Percentiles rank a stretch among this genome's conserved stretches.
Conservation (phyloP, 2,113 vertebrate genomes). For the Festucalex cinctus region DNA sequence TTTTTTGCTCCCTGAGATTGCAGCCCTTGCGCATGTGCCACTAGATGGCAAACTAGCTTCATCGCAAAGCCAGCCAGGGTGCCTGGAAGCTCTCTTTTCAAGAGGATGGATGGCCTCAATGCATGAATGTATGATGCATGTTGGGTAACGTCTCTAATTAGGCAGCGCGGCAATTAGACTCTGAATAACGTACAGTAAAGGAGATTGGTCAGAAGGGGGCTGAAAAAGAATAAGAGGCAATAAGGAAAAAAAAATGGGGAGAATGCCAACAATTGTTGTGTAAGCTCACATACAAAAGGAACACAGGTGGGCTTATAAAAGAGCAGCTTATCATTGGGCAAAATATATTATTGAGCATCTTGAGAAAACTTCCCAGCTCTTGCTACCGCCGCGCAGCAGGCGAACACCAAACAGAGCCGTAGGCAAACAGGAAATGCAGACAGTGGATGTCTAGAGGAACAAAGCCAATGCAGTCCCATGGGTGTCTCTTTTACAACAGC, state of each 20-base stretch:
- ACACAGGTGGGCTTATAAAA: slow-evolving; percentile 55
- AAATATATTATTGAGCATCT: slow-evolving; percentile 49
- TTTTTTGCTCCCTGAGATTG: slow-evolving; percentile 37
- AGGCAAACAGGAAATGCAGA: slow-evolving; percentile 49
- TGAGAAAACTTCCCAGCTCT: slow-evolving; percentile 33
- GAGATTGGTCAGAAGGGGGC: slow-evolving; percentile 39
- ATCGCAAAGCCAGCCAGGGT: slow-evolving; percentile 40
- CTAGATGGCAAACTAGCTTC: slow-evolving; percentile 75
- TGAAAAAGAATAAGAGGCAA: slow-evolving; percentile 42
- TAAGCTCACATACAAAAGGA: slow-evolving; percentile 43
- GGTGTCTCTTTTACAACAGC: slow-evolving; percentile 46
- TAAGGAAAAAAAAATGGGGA: slow-evolving; percentile 14
- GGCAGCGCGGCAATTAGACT: slow-evolving; percentile 64
- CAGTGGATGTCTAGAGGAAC: slow-evolving; percentile 48
- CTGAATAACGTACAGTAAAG: slow-evolving; percentile 52
- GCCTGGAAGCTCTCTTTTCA: slow-evolving; percentile 49
- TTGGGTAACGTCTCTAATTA: slow-evolving; percentile 69
- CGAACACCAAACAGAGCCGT: slow-evolving; percentile 41
- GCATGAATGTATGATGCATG: slow-evolving; percentile 67
- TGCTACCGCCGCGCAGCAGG: slow-evolving; percentile 32
- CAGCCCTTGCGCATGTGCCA: slow-evolving; percentile 51
- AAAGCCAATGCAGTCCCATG: slow-evolving; percentile 38
- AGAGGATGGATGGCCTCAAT: slow-evolving; percentile 61
- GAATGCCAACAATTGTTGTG: slow-evolving; percentile 42
- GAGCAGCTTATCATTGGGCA: slow-evolving; percentile 28